These are phyloP conservation scores for Gobio occitaniae DNA, from an alignment of 2,797 vertebrate genomes.

Conservation along the genomic window DNA sequence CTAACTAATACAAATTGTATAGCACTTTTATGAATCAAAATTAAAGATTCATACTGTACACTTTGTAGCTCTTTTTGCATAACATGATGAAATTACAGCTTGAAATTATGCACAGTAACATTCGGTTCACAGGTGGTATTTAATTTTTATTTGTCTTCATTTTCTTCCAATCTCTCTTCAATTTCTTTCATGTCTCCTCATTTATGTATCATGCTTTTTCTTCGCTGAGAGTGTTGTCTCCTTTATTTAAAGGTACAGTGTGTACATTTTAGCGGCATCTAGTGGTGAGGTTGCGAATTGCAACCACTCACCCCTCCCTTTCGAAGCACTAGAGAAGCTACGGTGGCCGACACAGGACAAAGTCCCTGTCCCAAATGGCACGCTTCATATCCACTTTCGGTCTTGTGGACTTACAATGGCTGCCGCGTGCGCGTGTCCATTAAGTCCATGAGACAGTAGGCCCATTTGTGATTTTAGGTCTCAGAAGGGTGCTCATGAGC, in stretches of 20 bases:
- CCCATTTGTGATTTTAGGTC: no score
- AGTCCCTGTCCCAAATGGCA: no score
- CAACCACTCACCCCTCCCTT: no score
- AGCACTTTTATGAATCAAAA: not conserved
- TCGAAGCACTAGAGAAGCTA: no score
- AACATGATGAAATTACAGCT: not conserved
- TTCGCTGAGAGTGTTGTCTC: not conserved
- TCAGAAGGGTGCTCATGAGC: no score
- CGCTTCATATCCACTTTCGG: no score
- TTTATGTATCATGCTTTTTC: not conserved
- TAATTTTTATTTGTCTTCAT: not conserved
- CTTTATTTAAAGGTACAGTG: not conserved
- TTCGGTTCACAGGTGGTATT: not conserved
- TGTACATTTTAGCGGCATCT: no score
- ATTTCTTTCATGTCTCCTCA: not conserved
- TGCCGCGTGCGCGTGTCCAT: no score
- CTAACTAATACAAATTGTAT: not conserved
- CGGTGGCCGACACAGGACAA: no score
- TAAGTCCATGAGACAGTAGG: no score
- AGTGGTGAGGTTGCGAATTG: no score
- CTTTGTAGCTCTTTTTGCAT: not conserved
- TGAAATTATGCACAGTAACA: not conserved
- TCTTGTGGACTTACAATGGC: no score
- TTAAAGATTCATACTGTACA: not conserved
- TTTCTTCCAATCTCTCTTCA: not conserved